Evolutionary conservation across 53 echinoderm and acorn worm species (phyloP), one percentile per base, ranked within the genome.

Genomic region (Arbacia lixula): DNA sequence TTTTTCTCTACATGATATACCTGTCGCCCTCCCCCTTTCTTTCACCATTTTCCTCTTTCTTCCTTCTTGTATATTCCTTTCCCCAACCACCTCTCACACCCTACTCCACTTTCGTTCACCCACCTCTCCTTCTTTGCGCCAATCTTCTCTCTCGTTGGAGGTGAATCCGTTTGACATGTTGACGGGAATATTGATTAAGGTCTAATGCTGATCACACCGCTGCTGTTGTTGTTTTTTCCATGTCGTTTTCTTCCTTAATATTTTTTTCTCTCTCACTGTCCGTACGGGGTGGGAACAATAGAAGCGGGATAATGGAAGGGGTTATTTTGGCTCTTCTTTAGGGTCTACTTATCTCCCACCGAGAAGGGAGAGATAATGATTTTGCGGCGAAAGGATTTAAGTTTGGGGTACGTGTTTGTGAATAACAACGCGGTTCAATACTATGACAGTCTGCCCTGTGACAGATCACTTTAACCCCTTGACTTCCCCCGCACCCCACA

Each of bases 251-350:
- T 67, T 53, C 33, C 21, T 39, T n/a, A n/a, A n/a, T n/a, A n/a
- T n/a, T n/a, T 46, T 46, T 14, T 8, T 10, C 14, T 46, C 46
- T 14, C 46, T 10, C n/a, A n/a, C n/a, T 56, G 57, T 56, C 57
- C 12, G 4, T 56, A 14, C 60, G 43, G 58, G 57, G 77, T 27
- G 43, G 21, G 77, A 39, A 77, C 77, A 77, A 77, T 57, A 77
- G 77, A 36, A 14, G 9, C 57, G 10, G 57, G 26, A 77, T 37
- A 57, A 77, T 57, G 37, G 58, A 31, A 26, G 39, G 56, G 77
- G 58, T 77, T 77, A 77, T 77, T 77, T 77, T 36, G 77, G 21
- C 77, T 77, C 77, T 58, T 77, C 58, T 57, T 38, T 77, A 56
- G 77, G 56, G 38, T 38, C 40, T 36, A 55, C 54, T 77, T 77